Conservation (phyloP, 1,140 invertebrate genomes). For the Drosophila ambigua region DNA sequence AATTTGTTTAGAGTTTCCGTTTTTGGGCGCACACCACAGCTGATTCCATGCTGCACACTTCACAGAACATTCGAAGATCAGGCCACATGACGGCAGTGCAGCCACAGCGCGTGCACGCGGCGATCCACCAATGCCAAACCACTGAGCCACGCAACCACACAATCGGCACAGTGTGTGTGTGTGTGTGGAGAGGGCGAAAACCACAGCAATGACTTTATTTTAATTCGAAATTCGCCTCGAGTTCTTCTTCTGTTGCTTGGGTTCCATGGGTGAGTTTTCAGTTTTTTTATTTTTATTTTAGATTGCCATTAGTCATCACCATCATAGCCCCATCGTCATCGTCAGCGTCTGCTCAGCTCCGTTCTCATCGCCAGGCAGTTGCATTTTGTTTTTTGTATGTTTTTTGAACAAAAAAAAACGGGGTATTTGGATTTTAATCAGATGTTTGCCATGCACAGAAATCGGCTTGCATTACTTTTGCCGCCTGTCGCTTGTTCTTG, state of each 20-base stretch:
- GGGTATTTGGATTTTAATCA: too few species aligned
- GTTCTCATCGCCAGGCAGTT: slow-evolving; percentile 23
- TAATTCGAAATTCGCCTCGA: slow-evolving; percentile 59
- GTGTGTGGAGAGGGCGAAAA: slow-evolving; percentile 1
- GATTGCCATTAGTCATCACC: slow-evolving; percentile 40
- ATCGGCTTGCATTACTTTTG: too few species aligned
- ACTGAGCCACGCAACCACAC: slow-evolving; percentile 56
- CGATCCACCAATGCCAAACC: slow-evolving; percentile 44
- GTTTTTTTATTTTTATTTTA: slow-evolving; percentile 28
- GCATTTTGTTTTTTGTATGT: slow-evolving; percentile 30
- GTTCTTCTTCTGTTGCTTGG: slow-evolving; percentile 34
- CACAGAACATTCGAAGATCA: slow-evolving; percentile 24
- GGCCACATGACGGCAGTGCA: slow-evolving; percentile 23
- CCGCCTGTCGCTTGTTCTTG: too few species aligned
- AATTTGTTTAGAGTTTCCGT: too few species aligned
- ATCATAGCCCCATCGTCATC: slow-evolving; percentile 26
- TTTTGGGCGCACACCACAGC: too few species aligned
- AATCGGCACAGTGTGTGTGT: slow-evolving; percentile 1
- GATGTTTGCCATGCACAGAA: too few species aligned
- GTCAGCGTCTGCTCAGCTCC: slow-evolving; percentile 12
- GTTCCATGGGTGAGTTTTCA: slow-evolving; percentile 38
- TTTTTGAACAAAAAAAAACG: background rate
- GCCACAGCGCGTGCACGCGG: slow-evolving; percentile 30
- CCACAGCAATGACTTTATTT: slow-evolving; percentile 61
- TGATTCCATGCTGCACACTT: slow-evolving; percentile 24